Percentiles rank a stretch among this genome's conserved stretches.
These are phyloP conservation scores for Cerastis rubricosa DNA, from an alignment of 2,888 invertebrate species.

Conservation along the genomic window DNA sequence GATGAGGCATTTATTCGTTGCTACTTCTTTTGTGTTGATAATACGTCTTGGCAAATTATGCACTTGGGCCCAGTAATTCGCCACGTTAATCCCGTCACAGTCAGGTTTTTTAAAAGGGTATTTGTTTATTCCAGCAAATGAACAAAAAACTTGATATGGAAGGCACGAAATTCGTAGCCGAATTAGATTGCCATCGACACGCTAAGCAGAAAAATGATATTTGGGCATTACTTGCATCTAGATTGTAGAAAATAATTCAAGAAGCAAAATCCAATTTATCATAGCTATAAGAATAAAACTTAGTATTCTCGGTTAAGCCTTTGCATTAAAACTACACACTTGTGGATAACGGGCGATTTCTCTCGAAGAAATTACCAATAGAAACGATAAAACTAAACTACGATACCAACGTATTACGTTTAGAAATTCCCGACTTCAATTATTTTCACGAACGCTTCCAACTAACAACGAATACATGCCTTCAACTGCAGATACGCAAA, in stretches of 20 bases:
- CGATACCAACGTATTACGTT: neutral
- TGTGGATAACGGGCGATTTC: too few species aligned
- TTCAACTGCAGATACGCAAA: constrained; percentile 28
- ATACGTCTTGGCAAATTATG: neutral
- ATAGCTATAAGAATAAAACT: neutral
- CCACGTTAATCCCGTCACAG: neutral
- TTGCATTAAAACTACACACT: too few species aligned
- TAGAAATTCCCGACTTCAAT: constrained; percentile 28
- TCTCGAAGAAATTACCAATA: constrained; percentile 27
- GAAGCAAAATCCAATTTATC: neutral
- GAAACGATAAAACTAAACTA: constrained; percentile 11
- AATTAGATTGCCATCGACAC: neutral
- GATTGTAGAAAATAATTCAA: neutral
- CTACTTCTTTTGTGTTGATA: neutral
- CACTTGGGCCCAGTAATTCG: too few species aligned
- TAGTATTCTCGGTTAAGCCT: neutral
- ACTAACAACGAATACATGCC: constrained; percentile 27
- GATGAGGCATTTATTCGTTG: constrained; percentile 36
- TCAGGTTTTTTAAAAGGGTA: neutral
- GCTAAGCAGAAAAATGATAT: neutral
- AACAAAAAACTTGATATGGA: neutral
- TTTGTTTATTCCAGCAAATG: neutral
- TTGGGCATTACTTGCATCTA: neutral
- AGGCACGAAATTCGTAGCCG: neutral
- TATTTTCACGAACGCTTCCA: constrained; percentile 27